Conservation (phyloP, 2,113 vertebrate species). For the Bettongia penicillata region DNA sequence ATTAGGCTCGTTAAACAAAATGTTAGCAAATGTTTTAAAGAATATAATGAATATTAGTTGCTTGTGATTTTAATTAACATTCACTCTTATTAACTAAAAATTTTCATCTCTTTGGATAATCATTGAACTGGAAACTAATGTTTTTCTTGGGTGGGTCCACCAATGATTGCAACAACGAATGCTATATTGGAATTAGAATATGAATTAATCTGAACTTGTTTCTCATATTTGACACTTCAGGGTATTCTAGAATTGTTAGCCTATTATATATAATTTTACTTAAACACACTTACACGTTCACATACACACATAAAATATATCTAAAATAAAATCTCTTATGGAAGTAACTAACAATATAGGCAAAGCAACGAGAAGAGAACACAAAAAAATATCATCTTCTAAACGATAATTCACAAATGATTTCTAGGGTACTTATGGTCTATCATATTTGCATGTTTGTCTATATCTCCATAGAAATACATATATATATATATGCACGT, state of each 20-base stretch:
- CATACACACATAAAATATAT: not conserved
- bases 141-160: not conserved
- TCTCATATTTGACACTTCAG: not conserved
- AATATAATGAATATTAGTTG: not conserved
- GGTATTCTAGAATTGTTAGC: not conserved
- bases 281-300: not conserved
- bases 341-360: not conserved
- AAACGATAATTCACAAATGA: not conserved
- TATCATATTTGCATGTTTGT: not conserved
- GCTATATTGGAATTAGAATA: not conserved
- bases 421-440: not conserved
- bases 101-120: not conserved
- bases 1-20: not conserved
- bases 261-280: not conserved
- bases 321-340: not conserved
- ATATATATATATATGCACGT: not conserved
- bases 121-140: not conserved
- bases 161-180: not conserved
- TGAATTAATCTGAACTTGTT: not conserved
- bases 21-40: not conserved
- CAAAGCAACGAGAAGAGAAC: not conserved
- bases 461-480: not conserved
- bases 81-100: not conserved
- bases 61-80: not conserved
- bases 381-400: not conserved